A percentile compares a stretch with the other conserved stretches of the same genome.
These are phyloP conservation scores for Eidolon dupreanum DNA, from an alignment of 2,797 vertebrate genomes.

Conservation along the genomic window DNA sequence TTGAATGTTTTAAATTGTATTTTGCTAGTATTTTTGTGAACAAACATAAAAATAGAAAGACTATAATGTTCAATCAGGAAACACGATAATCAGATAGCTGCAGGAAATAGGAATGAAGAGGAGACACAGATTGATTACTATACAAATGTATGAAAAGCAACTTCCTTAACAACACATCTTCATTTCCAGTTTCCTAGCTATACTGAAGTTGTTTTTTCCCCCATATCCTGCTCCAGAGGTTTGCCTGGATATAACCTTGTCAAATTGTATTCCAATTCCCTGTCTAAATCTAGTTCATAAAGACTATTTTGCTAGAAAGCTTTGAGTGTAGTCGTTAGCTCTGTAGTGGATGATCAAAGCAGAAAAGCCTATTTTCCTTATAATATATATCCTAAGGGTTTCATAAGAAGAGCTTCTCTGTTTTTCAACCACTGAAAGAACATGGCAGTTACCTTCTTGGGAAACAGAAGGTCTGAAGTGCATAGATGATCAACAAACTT, in stretches of 20 bases:
- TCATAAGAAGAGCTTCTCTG: not conserved
- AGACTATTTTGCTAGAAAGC: conserved; percentile 17
- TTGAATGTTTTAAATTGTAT: not conserved
- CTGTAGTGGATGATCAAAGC: not conserved
- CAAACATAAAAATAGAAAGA: not conserved
- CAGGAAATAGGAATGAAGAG: not conserved
- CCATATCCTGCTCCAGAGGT: not conserved
- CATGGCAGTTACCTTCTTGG: not conserved
- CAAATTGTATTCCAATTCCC: conserved; percentile 43
- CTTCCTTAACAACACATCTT: conserved; percentile 34
- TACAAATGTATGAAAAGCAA: not conserved
- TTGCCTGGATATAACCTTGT: not conserved
- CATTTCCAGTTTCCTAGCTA: conserved; percentile 40
- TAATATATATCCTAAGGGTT: not conserved
- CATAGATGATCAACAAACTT: not conserved
- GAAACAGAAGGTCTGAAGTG: not conserved
- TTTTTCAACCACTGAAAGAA: not conserved
- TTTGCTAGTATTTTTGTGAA: not conserved
- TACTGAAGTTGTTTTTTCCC: conserved; percentile 39
- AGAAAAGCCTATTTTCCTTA: conserved; percentile 20
- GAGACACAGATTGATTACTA: not conserved
- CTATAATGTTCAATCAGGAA: conserved; percentile 22
- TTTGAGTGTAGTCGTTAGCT: conserved; percentile 7
- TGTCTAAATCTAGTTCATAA: not conserved
- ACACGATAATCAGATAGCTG: not conserved